A percentile compares a stretch with the other conserved stretches of the same genome.
Conservation (phyloP, 2,797 vertebrate species). For the Falco biarmicus region DNA sequence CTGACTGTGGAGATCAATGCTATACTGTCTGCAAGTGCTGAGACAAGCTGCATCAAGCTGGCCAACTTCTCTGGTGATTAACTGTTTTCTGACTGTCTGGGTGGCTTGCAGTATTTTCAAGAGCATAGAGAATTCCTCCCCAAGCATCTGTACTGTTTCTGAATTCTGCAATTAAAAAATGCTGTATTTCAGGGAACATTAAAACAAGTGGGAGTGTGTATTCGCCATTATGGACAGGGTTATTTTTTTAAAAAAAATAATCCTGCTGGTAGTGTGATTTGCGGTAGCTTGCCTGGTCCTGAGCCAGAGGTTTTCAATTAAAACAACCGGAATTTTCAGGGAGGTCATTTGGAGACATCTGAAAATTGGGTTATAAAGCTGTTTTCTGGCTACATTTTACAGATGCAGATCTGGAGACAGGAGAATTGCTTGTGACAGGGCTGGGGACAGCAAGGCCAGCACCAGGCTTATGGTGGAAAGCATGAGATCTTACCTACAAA, state of each 20-base stretch:
- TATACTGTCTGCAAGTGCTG: neutral
- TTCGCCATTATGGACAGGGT: neutral
- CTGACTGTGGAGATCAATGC: neutral
- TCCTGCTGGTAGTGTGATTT: accelerated
- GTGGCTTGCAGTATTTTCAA: neutral
- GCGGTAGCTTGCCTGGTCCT: neutral
- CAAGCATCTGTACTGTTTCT: neutral
- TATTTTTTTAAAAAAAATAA: neutral
- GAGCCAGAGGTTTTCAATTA: neutral
- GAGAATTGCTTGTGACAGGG: neutral
- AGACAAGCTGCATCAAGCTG: neutral
- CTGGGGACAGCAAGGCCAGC: neutral
- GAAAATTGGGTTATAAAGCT: neutral
- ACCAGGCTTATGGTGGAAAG: neutral
- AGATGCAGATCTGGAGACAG: neutral
- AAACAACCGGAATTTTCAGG: neutral
- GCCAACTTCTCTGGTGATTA: neutral
- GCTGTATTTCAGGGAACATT: neutral
- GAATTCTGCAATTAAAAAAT: neutral
- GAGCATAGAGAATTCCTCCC: neutral
- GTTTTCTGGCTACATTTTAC: neutral
- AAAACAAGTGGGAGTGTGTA: neutral
- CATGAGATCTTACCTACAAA: neutral
- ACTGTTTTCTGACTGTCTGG: neutral
- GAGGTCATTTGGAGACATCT: neutral